Percentiles rank a stretch among this genome's conserved stretches.
Evolutionary conservation across 2,888 invertebrate genomes (phyloP).

Genomic region (Eupithecia dodoneata): DNA sequence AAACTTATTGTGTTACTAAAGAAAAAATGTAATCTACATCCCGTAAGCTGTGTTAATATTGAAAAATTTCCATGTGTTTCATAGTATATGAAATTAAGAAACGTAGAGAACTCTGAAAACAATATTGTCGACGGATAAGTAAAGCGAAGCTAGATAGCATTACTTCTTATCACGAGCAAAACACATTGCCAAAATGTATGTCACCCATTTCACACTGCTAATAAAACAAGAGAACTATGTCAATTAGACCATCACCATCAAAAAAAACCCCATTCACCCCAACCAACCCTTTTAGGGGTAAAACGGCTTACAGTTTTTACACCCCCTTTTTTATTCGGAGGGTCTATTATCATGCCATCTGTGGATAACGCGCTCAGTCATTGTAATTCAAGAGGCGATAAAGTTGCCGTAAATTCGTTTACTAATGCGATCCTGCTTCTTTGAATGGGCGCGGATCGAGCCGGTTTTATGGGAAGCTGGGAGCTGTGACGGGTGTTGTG

Average conservation of each 20-base stretch:
- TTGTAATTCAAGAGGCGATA: conserved; percentile 48
- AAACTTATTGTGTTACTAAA: too few species aligned
- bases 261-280: conserved; percentile 19
- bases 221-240: conserved; percentile 20
- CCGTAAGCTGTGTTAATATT: not conserved
- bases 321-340: conserved; percentile 35
- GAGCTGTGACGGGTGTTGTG: conserved; percentile 17
- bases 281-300: conserved; percentile 27
- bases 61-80: too few species aligned
- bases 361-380: conserved; percentile 44
- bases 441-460: conserved; percentile 39
- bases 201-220: not conserved
- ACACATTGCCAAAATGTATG: not conserved
- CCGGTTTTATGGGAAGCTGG: conserved; percentile 37
- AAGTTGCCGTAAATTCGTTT: conserved; percentile 41
- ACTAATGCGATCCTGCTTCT: conserved; percentile 43
- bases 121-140: too few species aligned
- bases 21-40: too few species aligned
- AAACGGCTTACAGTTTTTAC: conserved; percentile 31
- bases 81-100: too few species aligned
- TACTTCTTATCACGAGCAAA: not conserved
- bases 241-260: conserved; percentile 33
- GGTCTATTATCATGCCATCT: conserved; percentile 48
- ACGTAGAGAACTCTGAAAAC: too few species aligned
- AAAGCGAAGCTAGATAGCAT: not conserved